These are phyloP conservation scores for Thecophora atra DNA, from an alignment of 2,888 invertebrate species.

Conservation along the genomic window DNA sequence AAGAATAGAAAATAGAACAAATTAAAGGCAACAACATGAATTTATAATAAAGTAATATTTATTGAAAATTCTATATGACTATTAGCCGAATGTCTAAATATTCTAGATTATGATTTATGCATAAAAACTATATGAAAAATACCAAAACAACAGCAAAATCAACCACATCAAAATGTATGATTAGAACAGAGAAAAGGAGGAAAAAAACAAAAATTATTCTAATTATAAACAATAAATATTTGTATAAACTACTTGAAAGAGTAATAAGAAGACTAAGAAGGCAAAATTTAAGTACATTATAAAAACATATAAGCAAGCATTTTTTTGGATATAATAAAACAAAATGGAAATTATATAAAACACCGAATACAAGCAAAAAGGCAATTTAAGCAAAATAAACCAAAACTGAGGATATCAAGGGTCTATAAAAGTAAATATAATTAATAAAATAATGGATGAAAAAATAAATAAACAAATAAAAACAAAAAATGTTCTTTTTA, in stretches of 20 bases:
- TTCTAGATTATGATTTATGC: slow-evolving; percentile 29
- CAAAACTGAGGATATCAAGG: slow-evolving; percentile 66
- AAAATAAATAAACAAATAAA: slow-evolving; percentile 50
- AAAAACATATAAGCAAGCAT: not conserved
- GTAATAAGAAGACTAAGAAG: not conserved
- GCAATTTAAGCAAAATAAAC: slow-evolving; percentile 38
- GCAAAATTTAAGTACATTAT: not conserved
- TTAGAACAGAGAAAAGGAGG: not conserved
- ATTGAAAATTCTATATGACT: slow-evolving; percentile 31
- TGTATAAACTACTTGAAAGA: slow-evolving; percentile 30
- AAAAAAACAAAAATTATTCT: slow-evolving; percentile 19
- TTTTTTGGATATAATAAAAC: not conserved
- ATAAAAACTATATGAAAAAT: slow-evolving; percentile 14
- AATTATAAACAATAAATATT: slow-evolving; percentile 34
- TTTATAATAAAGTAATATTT: slow-evolving; percentile 38
- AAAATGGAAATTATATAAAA: slow-evolving; percentile 18
- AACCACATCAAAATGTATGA: slow-evolving; percentile 9
- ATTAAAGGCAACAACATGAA: slow-evolving; percentile 39
- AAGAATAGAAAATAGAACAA: slow-evolving; percentile 10
- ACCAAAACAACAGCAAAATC: not conserved
- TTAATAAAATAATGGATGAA: slow-evolving; percentile 54
- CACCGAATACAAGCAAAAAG: not conserved
- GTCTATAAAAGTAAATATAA: slow-evolving; percentile 64
- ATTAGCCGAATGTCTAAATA: slow-evolving; percentile 32
- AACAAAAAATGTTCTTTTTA: slow-evolving; percentile 39